Base-by-base conservation (phyloP, 2,797 vertebrate genomes). In the Columba guinea region DNA sequence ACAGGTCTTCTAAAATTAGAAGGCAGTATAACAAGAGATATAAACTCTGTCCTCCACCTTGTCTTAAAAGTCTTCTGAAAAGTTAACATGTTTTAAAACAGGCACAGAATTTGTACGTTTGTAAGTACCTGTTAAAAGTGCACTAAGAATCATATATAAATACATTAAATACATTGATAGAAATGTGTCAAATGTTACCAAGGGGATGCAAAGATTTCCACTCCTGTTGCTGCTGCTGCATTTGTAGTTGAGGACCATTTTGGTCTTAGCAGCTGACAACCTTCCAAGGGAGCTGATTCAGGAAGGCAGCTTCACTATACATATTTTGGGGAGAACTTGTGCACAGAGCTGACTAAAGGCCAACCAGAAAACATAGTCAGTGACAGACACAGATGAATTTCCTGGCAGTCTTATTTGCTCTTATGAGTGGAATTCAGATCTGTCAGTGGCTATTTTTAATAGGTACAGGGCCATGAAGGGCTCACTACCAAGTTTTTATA, bases 401-500 rank as follows among this genome's bases (percentile, higher is more conserved):
- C 41, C 53, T 69, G 34, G 6, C 24, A 67, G 37, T 21, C 17
- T 67, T 87, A 79, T 87, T 93, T 11, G 51, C 30, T 41, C 23
- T 74, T 35, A 63, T 0, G 1, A n/a, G 9, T 67, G 56, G 68
- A 91, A 87, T 89, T 77, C 64, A 58, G 32, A 71, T 84, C 46
- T 82, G 52, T 62, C 56, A 68, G 30, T 22, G 77, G 37, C 56
- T 87, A 74, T 85, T 87, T 96, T 93, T 91, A 64, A 60, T 12
- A 68, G 53, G 16, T 26, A 3, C 3, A 1, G 23, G 8, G 34
- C n/a, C 41, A 24, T 28, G 49, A 86, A 82, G 52, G 53, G 44
- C 52, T 87, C 19, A 23, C 17, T 48, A 53, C 14, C 26, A 53
- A 63, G 22, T 49, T 74, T 84, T 70, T 77, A 8, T 34, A 35